These are phyloP conservation scores for Procapra przewalskii DNA, from an alignment of 2,113 vertebrate species.

Conservation along the genomic window DNA sequence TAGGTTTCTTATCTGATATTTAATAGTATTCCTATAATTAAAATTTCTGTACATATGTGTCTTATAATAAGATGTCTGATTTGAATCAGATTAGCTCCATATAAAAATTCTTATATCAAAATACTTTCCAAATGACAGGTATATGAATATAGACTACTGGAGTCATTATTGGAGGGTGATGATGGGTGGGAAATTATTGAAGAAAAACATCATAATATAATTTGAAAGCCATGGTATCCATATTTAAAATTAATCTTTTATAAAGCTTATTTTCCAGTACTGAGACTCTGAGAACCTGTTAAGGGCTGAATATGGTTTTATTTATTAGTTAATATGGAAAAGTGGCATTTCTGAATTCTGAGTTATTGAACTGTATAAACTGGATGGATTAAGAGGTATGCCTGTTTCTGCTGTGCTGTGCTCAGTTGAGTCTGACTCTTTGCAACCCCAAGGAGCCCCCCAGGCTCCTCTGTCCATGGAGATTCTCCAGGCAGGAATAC, in stretches of 20 bases:
- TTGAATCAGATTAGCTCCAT: conserved; percentile 18
- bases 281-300: background rate
- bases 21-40: background rate
- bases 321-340: background rate
- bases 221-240: background rate
- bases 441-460: background rate
- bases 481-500: background rate
- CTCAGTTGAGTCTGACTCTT: background rate
- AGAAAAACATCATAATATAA: background rate
- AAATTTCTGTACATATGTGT: background rate
- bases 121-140: background rate
- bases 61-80: background rate
- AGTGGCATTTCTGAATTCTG: background rate
- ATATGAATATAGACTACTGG: background rate
- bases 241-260: conserved; percentile 45
- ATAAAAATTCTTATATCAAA: background rate
- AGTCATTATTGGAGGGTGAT: background rate
- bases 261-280: background rate
- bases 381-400: background rate
- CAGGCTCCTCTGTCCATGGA: background rate
- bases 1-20: background rate
- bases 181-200: background rate
- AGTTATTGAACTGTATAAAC: background rate
- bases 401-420: background rate
- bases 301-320: background rate